These are phyloP conservation scores for Dynastes hyllus DNA, from an alignment of 2,888 invertebrate genomes.

Conservation along the genomic window DNA sequence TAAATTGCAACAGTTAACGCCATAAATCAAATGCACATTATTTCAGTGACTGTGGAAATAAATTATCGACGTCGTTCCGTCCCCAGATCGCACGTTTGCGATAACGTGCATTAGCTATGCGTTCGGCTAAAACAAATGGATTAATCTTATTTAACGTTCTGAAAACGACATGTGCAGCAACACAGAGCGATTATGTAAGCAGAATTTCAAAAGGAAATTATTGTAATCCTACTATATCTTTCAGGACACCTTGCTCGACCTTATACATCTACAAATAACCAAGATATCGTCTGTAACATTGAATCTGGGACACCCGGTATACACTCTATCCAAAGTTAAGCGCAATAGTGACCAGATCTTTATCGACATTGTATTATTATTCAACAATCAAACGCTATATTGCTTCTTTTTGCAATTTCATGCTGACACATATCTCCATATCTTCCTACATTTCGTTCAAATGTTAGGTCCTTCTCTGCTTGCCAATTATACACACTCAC, in stretches of 20 bases:
- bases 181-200: conserved; percentile 9
- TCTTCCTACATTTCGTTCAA: too few species aligned
- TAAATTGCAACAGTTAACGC: conserved; percentile 34
- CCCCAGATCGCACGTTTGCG: conserved; percentile 23
- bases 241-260: too few species aligned
- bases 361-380: too few species aligned
- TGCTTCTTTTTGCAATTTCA: too few species aligned
- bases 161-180: background rate
- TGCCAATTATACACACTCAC: background rate
- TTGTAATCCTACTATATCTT: background rate
- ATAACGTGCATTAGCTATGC: conserved; percentile 28
- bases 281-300: too few species aligned
- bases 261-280: too few species aligned
- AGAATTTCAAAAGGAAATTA: background rate
- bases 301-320: too few species aligned
- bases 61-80: conserved; percentile 32
- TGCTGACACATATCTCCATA: too few species aligned
- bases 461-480: background rate
- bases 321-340: too few species aligned
- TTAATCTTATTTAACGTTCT: conserved; percentile 30
- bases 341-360: too few species aligned
- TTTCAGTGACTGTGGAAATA: conserved; percentile 40
- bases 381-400: too few species aligned
- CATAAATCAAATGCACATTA: conserved; percentile 35
- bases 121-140: conserved; percentile 27